A percentile compares a stretch with the other conserved stretches of the same genome.
Evolutionary conservation across 2,797 vertebrate genomes (phyloP).

Genomic region (Ctenopoma kingsleyae): DNA sequence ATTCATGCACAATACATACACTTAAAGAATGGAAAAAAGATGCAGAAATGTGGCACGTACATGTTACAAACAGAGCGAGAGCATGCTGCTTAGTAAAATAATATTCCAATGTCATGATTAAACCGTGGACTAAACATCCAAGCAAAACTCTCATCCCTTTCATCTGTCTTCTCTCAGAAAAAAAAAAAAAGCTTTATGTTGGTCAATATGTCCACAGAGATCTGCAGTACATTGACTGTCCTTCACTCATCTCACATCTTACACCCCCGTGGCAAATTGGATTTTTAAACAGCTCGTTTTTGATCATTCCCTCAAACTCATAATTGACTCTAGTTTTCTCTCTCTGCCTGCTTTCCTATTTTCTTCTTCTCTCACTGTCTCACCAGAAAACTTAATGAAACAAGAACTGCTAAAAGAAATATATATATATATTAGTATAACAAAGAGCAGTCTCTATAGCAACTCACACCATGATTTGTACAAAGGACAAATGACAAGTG

Average conservation of each 20-base stretch:
- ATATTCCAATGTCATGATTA: constrained; percentile 38
- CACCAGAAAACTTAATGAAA: constrained; percentile 69
- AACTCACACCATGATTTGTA: constrained; percentile 74
- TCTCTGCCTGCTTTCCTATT: constrained; percentile 45
- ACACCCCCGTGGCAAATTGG: constrained; percentile 72
- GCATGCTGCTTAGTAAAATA: constrained; percentile 14
- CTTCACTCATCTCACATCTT: constrained; percentile 71
- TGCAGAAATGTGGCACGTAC: constrained; percentile 7
- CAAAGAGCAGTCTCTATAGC: constrained; percentile 70
- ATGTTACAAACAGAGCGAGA: constrained; percentile 11
- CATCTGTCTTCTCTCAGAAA: constrained; percentile 44
- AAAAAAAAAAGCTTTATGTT: constrained; percentile 41
- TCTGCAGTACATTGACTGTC: constrained; percentile 60
- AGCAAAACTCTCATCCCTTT: constrained; percentile 36
- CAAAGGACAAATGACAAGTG: constrained; percentile 82
- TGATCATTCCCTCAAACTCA: constrained; percentile 62
- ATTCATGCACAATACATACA: constrained; percentile 15
- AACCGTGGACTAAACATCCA: constrained; percentile 51
- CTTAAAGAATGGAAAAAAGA: constrained; percentile 20
- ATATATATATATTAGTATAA: background rate
- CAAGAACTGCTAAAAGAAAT: constrained; percentile 26
- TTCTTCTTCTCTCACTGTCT: constrained; percentile 32
- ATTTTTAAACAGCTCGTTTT: constrained; percentile 76
- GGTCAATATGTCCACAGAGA: constrained; percentile 63
- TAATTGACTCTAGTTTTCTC: constrained; percentile 69